Percentiles rank a stretch among this genome's conserved stretches.
These are phyloP conservation scores for Potamilus streckersoni DNA, from an alignment of 1,140 invertebrate species.

Conservation along the genomic window DNA sequence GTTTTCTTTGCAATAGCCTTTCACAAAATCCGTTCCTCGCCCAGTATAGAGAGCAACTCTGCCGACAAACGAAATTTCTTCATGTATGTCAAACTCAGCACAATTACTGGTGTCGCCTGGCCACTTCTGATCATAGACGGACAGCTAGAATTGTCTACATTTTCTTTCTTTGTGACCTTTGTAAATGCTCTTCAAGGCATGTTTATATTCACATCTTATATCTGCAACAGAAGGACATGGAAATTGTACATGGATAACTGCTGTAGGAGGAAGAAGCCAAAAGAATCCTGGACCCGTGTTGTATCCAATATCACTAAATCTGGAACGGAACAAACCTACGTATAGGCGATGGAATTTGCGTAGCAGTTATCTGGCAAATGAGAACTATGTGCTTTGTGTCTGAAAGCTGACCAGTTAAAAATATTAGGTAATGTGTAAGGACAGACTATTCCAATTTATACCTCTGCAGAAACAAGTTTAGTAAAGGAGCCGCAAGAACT, in stretches of 20 bases:
- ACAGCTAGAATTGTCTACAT: background rate
- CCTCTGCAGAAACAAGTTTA: too few species aligned
- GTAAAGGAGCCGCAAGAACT: too few species aligned
- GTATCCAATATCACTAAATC: too few species aligned
- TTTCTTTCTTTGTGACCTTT: conserved; percentile 12
- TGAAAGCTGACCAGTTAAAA: too few species aligned
- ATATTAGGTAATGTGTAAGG: too few species aligned
- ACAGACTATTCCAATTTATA: too few species aligned
- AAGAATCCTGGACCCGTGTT: too few species aligned
- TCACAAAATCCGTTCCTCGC: conserved; percentile 12
- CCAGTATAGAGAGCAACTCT: conserved; percentile 5
- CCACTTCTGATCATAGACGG: conserved; percentile 12
- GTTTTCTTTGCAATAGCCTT: conserved; percentile 11
- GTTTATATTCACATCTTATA: conserved; percentile 18
- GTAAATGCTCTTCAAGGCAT: conserved; percentile 16
- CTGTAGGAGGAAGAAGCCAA: too few species aligned
- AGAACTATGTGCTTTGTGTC: too few species aligned
- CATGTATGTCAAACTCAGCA: conserved; percentile 19
- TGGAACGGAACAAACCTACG: too few species aligned
- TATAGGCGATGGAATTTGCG: too few species aligned
- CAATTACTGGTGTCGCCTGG: conserved; percentile 13
- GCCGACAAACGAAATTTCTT: background rate
- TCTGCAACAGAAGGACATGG: conserved; percentile 8
- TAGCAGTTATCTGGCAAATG: too few species aligned
- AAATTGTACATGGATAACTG: background rate